Base-by-base conservation (phyloP, 2,113 vertebrate genomes). In the Lagopus muta region DNA sequence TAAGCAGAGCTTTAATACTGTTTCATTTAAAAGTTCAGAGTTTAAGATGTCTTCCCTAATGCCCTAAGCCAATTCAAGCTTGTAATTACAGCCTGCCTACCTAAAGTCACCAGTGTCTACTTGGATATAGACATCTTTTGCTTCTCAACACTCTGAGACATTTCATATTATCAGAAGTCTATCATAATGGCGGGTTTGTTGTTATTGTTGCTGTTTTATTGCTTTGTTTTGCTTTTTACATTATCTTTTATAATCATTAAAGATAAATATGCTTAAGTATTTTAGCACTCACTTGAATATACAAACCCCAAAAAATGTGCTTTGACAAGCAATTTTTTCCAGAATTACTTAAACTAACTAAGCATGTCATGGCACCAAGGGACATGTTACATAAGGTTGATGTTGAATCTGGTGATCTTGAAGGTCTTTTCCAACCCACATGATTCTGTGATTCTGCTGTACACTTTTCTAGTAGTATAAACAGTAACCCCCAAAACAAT, bases 51-150 rank as follows among this genome's bases (percentile, higher is more conserved):
- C 72, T 86, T 71, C 69, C 57, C 57, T 40, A 42, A 42, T 34
- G n/a, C 54, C 30, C 73, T 38, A 78, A 86, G 60, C n/a, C 36
- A 65, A 83, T 84, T 83, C 66, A 67, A 66, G n/a, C 8, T 27
- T 78, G 32, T 30, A 91, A 69, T 20, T 47, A 36, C 40, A 84
- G 84, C 75, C 52, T 83, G 25, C 22, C 54, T 58, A 28, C 40
- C 0, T 0, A 73, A 92, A 58, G 27, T 43, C 64, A 40, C 32
- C 32, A 43, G 1, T 30, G 58, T 75, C 65, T 69, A 58, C 25
- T 8, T 10, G 9, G 62, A 6, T 7, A 12, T 27, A 64, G 64
- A 58, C 32, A 10, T 43, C 43, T 43, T 22, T 43, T 65, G 30
- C n/a, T 64, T 10, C 60, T 65, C 7, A 28, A 52, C 3, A 16